Percentiles rank a stretch among this genome's conserved stretches.
These are phyloP conservation scores for Grallaria varia DNA, from an alignment of 2,113 vertebrate species.

Conservation along the genomic window DNA sequence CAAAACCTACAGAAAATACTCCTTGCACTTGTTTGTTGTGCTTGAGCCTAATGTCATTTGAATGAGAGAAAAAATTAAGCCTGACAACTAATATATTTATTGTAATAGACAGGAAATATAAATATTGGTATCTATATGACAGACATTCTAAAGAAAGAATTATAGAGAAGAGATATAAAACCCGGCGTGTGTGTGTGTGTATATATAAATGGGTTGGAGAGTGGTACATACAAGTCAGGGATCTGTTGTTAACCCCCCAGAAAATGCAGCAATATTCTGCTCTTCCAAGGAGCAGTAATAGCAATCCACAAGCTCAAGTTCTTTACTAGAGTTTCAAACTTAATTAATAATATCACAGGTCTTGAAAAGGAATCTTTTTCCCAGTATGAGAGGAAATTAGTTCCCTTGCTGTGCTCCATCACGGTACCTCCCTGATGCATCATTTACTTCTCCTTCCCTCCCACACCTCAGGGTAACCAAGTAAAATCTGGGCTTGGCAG, in stretches of 20 bases:
- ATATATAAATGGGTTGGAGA: neutral
- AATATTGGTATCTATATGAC: neutral
- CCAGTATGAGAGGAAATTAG: neutral
- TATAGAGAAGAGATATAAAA: neutral
- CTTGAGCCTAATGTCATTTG: neutral
- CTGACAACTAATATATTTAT: neutral
- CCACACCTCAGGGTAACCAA: neutral
- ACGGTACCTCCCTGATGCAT: neutral
- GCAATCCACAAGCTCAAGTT: neutral
- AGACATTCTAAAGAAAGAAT: neutral
- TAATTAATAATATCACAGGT: neutral
- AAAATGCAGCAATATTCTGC: neutral
- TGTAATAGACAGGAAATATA: neutral
- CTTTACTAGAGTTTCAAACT: neutral
- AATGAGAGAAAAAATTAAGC: neutral
- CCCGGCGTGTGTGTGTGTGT: neutral
- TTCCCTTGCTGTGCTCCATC: neutral
- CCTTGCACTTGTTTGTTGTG: neutral
- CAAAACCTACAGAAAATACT: neutral
- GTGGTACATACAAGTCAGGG: neutral
- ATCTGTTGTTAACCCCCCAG: neutral
- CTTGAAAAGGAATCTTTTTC: neutral
- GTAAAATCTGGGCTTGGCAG: conserved; percentile 11
- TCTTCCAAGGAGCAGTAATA: neutral
- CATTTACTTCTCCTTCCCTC: neutral